These are phyloP conservation scores for Recurvirostra avosetta DNA, from an alignment of 2,113 vertebrate genomes.

Conservation along the genomic window DNA sequence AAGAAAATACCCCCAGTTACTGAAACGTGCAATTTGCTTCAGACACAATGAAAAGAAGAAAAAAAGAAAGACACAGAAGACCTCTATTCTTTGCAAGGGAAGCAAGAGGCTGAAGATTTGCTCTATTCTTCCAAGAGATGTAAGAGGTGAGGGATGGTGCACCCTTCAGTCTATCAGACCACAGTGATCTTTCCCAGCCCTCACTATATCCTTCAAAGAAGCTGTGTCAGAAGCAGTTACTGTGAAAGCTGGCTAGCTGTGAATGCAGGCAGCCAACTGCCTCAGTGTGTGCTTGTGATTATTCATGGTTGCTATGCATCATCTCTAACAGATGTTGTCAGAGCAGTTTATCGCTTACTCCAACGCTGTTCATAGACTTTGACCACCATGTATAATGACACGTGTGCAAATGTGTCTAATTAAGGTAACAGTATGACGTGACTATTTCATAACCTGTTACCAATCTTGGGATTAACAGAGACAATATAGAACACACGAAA, in stretches of 20 bases:
- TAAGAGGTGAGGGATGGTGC: not conserved
- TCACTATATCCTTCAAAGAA: not conserved
- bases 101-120: not conserved
- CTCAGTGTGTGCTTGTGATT: not conserved
- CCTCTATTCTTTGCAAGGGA: not conserved
- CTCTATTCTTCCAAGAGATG: not conserved
- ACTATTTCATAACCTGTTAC: not conserved
- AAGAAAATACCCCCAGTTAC: not conserved
- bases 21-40: not conserved
- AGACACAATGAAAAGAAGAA: not conserved
- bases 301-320: not conserved
- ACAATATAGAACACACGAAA: accelerated
- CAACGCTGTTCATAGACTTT: not conserved
- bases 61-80: not conserved
- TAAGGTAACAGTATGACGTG: not conserved
- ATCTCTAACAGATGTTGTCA: not conserved
- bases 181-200: not conserved
- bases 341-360: not conserved
- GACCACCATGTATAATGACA: not conserved
- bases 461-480: not conserved
- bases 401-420: not conserved
- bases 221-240: not conserved
- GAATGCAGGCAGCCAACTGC: not conserved
- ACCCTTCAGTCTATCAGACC: not conserved
- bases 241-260: not conserved